Base-by-base conservation (phyloP, 2,113 vertebrate species). In the Terrapene triunguis region DNA sequence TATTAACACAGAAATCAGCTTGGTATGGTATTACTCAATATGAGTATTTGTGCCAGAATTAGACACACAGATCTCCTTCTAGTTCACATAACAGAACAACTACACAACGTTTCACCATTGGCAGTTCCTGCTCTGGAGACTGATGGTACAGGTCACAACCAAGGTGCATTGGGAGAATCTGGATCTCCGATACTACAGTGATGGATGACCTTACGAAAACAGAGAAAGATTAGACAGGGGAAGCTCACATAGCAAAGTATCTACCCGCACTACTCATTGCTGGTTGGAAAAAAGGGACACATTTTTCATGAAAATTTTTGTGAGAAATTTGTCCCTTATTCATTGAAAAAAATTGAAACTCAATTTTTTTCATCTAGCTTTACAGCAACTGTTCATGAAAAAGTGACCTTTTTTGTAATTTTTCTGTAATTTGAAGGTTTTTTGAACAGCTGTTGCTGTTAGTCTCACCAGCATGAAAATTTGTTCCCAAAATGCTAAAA, bases 391-490 rank as follows among this genome's bases (percentile, higher is more conserved):
- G 19, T 72, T 38, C n/a, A 22, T 38, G 65, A n/a, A 38, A 38
- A 72, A 38, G 8, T 38, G 5, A 72, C 8, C 65, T 19, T 38
- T 72, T 38, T 21, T 9, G 11, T 38, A 72, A 22, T 9, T 11
- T 8, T 16, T 76, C 59, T 3, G 51, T 24, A 14, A 3, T 53
- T n/a, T 2, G 5, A 72, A 22, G 1, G 1, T 1, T 10, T 14
- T 59, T 5, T 17, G 87, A 69, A 57, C 72, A 55, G 22, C 22
- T 92, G 35, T 74, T 25, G 27, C n/a, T 85, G 4, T 81, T 50
- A 59, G 16, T 1, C 1, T 80, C 48, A 38, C 27, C 53, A 85
- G 27, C 78, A 78, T 72, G 1, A 4, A 86, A 88, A 89, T 8
- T 74, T 82, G 9, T 54, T 85, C 54, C 42, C 59, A 44, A 69